These are phyloP conservation scores for Okapia johnstoni DNA, from an alignment of 2,113 vertebrate genomes.

Conservation along the genomic window DNA sequence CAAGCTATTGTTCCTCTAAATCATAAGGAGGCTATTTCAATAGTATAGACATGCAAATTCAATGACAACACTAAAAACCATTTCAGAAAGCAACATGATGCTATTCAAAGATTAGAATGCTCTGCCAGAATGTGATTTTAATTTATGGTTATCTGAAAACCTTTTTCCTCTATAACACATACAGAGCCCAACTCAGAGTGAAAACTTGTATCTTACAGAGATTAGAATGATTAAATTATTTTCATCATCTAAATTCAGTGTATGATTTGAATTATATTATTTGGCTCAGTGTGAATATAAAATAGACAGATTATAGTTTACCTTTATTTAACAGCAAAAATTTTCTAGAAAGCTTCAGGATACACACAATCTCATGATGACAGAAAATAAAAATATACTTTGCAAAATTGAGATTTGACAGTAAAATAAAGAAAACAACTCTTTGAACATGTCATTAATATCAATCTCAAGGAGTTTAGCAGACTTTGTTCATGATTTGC, in stretches of 20 bases:
- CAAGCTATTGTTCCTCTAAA: background rate
- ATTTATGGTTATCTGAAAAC: background rate
- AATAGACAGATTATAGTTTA: background rate
- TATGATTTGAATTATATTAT: background rate
- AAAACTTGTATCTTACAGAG: background rate
- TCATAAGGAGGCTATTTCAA: background rate
- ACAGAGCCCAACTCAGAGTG: background rate
- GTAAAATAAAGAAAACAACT: background rate
- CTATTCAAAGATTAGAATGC: background rate
- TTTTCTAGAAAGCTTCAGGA: background rate
- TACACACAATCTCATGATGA: background rate
- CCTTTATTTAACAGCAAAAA: background rate
- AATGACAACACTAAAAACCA: background rate
- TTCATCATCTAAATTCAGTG: background rate
- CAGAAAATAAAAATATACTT: background rate
- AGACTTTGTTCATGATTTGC: background rate
- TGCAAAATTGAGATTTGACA: background rate
- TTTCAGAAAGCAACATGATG: background rate
- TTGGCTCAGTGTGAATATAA: background rate
- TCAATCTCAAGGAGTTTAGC: background rate
- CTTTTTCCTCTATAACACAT: background rate
- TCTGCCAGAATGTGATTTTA: background rate
- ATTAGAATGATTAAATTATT: conserved; percentile 17
- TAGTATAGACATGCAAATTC: background rate
- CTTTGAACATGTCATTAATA: background rate